A percentile compares a stretch with the other conserved stretches of the same genome.
These are phyloP conservation scores for Synchiropus splendidus DNA, from an alignment of 2,113 vertebrate genomes.

Conservation along the genomic window DNA sequence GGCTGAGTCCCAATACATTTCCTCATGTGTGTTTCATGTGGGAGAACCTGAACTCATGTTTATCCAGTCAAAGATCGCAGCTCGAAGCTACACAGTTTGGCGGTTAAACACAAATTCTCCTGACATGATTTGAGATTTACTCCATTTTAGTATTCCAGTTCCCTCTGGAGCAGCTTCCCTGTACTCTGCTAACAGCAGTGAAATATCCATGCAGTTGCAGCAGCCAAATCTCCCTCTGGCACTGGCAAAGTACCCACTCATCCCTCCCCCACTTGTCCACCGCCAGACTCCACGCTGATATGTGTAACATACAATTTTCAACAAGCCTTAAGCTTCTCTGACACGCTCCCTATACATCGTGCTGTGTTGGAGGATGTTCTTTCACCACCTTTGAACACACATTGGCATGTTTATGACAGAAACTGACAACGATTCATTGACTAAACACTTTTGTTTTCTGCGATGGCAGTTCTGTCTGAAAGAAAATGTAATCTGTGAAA, in stretches of 20 bases:
- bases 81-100: no score
- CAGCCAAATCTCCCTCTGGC: slow-evolving; percentile 45
- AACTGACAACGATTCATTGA: no score
- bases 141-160: slow-evolving; percentile 19
- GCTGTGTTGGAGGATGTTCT: slow-evolving; percentile 27
- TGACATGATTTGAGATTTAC: slow-evolving; percentile 4
- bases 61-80: no score
- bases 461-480: no score
- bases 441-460: no score
- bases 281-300: slow-evolving; percentile 29
- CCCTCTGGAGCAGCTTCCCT: slow-evolving; percentile 29
- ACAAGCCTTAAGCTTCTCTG: slow-evolving; percentile 28
- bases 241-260: slow-evolving; percentile 15
- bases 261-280: slow-evolving; percentile 7
- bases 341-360: slow-evolving; percentile 19
- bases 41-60: no score
- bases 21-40: no score
- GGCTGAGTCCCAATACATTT: no score
- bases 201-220: slow-evolving; percentile 33
- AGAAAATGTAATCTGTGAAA: no score
- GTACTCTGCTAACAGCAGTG: slow-evolving; percentile 36
- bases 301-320: slow-evolving; percentile 38
- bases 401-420: no score
- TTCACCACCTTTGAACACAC: no score
- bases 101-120: slow-evolving; percentile 6